Evolutionary conservation across 2,888 invertebrate genomes (phyloP), one percentile per base, ranked within the genome.

Genomic region (Globia sparganii): DNA sequence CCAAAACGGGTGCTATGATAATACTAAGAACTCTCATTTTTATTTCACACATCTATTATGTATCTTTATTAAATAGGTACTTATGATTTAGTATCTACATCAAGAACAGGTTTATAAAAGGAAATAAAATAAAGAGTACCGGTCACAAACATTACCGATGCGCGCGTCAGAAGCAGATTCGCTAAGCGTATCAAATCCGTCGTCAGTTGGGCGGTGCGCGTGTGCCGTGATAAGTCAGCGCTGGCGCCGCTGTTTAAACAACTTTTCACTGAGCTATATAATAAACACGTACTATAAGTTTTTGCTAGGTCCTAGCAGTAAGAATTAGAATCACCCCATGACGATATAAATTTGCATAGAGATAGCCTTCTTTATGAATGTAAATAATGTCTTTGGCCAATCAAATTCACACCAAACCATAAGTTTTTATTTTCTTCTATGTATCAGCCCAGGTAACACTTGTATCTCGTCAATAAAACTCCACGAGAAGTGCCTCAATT

Each of bases 121-220:
- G 15, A 37, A 25, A 4, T 56, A 34, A 67, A 28, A 28, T 53
- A 8, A 64, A 53, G 64, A 81, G 66, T 64, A 69, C 64, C 56
- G 46, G 21, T 28, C 15, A 37, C n/a, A 61, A 66, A 59, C 34
- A 75, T 65, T 70, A 49, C 56, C 37, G n/a, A 74, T 15, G 46
- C 67, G 80, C 75, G 80, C 78, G 82, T 78, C 80, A 58, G 34
- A 43, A 49, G 34, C 58, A 67, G 58, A 77, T 81, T 73, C 70
- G 61, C 43, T 6, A n/a, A n/a, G n/a, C 58, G 21, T 59, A 21
- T 77, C 43, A 59, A 53, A 58, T 68, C 58, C 68, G 65, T 15
- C 4, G 53, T 46, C 15, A 49, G 53, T 34, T 34, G 11, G 58
- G 56, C 34, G 31, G 25, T 40, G 61, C 34, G 68, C 49, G 59